phyloP scores from a whole-genome alignment of 2,888 invertebrate genomes.

The Lycophotia porphyrea region DNA sequence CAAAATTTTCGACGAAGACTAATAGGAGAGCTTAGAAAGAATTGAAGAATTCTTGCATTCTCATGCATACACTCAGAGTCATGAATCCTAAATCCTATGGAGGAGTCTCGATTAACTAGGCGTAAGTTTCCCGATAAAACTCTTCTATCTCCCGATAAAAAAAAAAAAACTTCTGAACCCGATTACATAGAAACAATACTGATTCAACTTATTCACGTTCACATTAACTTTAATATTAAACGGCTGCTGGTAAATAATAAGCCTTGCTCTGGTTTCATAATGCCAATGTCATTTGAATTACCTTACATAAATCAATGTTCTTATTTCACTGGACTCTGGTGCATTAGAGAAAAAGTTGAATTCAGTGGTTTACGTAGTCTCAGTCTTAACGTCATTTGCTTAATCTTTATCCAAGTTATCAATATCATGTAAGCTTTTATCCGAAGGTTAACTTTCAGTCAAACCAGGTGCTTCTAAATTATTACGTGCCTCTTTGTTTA shows the following conservation, averaged over 20 bases:
- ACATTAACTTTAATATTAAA: conserved; percentile 67
- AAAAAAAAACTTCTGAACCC: background rate
- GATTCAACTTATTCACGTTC: conserved; percentile 59
- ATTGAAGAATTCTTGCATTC: background rate
- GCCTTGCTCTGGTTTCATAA: conserved; percentile 84
- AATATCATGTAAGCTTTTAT: background rate
- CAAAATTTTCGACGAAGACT: background rate
- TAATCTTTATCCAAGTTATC: conserved; percentile 4
- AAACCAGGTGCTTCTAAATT: conserved; percentile 8
- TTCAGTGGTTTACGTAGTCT: background rate
- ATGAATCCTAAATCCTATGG: background rate
- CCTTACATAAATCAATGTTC: conserved; percentile 75
- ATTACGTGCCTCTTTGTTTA: background rate
- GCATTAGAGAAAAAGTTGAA: background rate
- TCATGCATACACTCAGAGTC: conserved; percentile 3
- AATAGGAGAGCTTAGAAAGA: background rate
- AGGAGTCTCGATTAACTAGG: background rate
- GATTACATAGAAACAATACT: background rate
- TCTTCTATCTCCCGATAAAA: background rate
- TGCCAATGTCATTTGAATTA: conserved; percentile 75
- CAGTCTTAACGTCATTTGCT: background rate
- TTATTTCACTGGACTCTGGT: conserved; percentile 30
- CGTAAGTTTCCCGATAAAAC: background rate
- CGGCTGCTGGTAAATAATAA: conserved; percentile 70
- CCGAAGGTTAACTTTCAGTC: background rate